A percentile compares a stretch with the other conserved stretches of the same genome.
Conservation (phyloP, 2,797 vertebrate genomes). For the Ctenochaetus hawaiiensis region DNA sequence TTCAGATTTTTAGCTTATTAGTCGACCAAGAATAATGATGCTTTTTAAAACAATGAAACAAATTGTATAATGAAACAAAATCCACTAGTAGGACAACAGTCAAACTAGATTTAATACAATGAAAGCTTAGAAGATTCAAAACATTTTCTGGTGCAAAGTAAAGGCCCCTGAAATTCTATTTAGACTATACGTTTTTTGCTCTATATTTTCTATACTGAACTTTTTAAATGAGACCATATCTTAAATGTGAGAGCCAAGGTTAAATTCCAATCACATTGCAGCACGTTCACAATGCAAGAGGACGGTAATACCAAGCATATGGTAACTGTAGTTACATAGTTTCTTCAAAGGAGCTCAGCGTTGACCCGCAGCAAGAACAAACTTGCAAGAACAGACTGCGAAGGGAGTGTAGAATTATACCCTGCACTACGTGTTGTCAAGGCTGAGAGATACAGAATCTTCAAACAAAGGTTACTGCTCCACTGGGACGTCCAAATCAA, state of each 20-base stretch:
- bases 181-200: not conserved
- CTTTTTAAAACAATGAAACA: not conserved
- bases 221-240: conserved; percentile 55
- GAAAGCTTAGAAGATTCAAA: not conserved
- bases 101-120: not conserved
- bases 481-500: not conserved
- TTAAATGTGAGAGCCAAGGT: conserved; percentile 50
- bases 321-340: conserved; percentile 65
- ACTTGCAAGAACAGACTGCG: conserved; percentile 62
- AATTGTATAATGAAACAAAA: not conserved
- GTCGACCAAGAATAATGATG: not conserved
- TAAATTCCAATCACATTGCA: conserved; percentile 75
- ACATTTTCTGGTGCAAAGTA: not conserved
- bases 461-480: conserved; percentile 22
- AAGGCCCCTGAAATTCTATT: not conserved
- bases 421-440: conserved; percentile 53
- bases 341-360: conserved; percentile 75
- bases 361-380: conserved; percentile 75
- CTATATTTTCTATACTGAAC: conserved; percentile 27
- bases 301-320: conserved; percentile 80
- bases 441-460: conserved; percentile 31
- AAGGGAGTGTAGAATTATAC: conserved; percentile 62
- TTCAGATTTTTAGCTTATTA: not conserved
- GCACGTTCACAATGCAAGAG: conserved; percentile 54
- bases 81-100: not conserved